Evolutionary conservation across 2,113 vertebrate species (phyloP), one percentile per base, ranked within the genome.

Genomic region (Uria aalge): DNA sequence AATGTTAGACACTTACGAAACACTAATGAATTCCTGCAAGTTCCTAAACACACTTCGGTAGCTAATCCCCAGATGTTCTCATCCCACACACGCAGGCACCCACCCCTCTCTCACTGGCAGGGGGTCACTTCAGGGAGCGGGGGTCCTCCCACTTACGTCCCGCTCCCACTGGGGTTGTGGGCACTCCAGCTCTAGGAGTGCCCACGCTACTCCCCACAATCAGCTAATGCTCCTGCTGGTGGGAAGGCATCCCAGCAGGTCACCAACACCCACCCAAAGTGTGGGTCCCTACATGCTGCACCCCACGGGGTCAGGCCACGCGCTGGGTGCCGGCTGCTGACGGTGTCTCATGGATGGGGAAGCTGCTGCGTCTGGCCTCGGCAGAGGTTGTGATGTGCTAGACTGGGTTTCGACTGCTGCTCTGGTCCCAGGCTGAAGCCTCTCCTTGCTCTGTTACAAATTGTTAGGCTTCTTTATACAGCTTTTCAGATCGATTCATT

Each of bases 241-340:
- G 6, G 69, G 76, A 80, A 57, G 72, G 68, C 55, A 63, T 11
- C 53, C 27, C 63, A 57, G 64, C 18, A 89, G 67, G 50, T 69
- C 32, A 7, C 13, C 3, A 26, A 1, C 21, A 7, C 13, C 2
- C 29, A 1, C 24, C 22, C n/a, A 10, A 43, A 24, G 23, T 11
- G 57, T 73, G 76, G 36, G 38, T 60, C 36, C 59, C n/a, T n/a
- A 14, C 8, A 2, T 0, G 32, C 38, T 85, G 77, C 47, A 57
- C 7, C 50, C 71, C 48, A 18, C 3, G 2, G 20, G 8, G 7
- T 52, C 57, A 52, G 43, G 29, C 57, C 50, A 30, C 0, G 0
- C 0, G 0, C 57, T 22, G 56, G 27, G 13, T 57, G 21, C 26
- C 1, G 0, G n/a, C 30, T 60, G 77, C 59, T 56, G 45, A 4